phyloP scores from a whole-genome alignment of 2,888 invertebrate species.

The Hydrotaea cyrtoneurina region DNA sequence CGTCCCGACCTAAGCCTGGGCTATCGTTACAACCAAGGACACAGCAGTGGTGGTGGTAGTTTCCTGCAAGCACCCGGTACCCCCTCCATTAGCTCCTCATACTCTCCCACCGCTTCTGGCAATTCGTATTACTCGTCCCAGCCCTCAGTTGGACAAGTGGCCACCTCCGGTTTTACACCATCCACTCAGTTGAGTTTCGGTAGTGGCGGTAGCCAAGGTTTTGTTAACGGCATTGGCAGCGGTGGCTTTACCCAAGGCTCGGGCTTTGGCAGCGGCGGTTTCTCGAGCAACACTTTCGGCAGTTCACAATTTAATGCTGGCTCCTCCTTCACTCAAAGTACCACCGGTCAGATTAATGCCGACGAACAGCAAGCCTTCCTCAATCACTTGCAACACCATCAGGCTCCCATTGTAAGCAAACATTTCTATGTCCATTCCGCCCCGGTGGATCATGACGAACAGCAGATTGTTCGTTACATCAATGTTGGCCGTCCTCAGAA shows the following conservation, averaged over 20 bases:
- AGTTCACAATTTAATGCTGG: slow-evolving; percentile 64
- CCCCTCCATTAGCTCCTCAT: slow-evolving; percentile 50
- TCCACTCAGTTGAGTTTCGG: background rate
- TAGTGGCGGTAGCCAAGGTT: too few relatives aligned
- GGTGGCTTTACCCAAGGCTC: slow-evolving; percentile 18
- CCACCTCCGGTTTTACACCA: slow-evolving; percentile 55
- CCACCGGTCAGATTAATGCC: slow-evolving; percentile 34
- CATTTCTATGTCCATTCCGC: slow-evolving; percentile 79
- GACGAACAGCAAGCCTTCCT: slow-evolving; percentile 72
- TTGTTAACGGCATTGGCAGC: too few relatives aligned
- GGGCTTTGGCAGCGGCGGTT: slow-evolving; percentile 8
- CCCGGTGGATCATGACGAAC: slow-evolving; percentile 78
- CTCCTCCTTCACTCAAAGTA: slow-evolving; percentile 12
- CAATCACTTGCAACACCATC: slow-evolving; percentile 72
- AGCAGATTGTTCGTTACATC: slow-evolving; percentile 76
- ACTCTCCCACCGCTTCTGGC: slow-evolving; percentile 72
- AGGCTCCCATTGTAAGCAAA: slow-evolving; percentile 76
- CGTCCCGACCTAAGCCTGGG: slow-evolving; percentile 77
- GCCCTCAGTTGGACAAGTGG: slow-evolving; percentile 70
- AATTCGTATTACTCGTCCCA: slow-evolving; percentile 69
- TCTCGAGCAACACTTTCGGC: slow-evolving; percentile 10
- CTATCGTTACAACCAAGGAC: slow-evolving; percentile 73
- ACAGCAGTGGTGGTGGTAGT: slow-evolving; percentile 69
- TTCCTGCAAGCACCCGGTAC: slow-evolving; percentile 68
- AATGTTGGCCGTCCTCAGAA: slow-evolving; percentile 77